phyloP scores from a whole-genome alignment of 2,797 vertebrate species.

The Anabacerthia variegaticeps region DNA sequence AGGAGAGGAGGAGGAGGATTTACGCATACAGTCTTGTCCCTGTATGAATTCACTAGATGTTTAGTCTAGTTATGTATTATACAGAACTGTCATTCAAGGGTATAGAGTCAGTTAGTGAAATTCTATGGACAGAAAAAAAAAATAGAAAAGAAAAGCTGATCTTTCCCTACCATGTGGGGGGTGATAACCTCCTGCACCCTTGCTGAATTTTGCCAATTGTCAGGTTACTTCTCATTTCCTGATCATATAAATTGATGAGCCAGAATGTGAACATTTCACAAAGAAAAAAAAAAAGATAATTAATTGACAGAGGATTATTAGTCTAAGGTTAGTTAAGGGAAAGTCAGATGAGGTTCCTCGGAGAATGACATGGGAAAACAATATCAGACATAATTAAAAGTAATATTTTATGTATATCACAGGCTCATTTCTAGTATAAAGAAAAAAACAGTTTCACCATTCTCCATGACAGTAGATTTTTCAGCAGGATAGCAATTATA shows the following conservation, averaged over 20 bases:
- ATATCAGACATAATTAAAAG: neutral
- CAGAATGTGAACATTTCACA: neutral
- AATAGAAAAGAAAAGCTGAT: neutral
- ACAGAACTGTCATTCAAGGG: neutral
- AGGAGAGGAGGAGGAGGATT: neutral
- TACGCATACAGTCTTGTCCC: neutral
- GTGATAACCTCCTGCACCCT: neutral
- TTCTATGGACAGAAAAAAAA: neutral
- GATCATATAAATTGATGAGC: neutral
- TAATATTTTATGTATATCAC: neutral
- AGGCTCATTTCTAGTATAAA: neutral
- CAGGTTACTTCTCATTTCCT: neutral
- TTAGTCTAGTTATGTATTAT: neutral
- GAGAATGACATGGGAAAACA: neutral
- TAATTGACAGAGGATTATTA: neutral
- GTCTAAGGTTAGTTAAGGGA: neutral
- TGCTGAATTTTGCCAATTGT: neutral
- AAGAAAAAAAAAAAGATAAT: neutral
- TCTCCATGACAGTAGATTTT: neutral
- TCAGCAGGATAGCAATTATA: neutral
- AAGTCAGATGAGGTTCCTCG: neutral
- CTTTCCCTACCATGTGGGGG: neutral
- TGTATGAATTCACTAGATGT: neutral
- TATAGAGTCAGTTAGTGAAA: neutral
- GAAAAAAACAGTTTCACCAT: neutral